Evolutionary conservation across 37 sponge, comb jelly and placozoan species (phyloP), one percentile per base, ranked within the genome.

Genomic region (Hexactinellida sp.): DNA sequence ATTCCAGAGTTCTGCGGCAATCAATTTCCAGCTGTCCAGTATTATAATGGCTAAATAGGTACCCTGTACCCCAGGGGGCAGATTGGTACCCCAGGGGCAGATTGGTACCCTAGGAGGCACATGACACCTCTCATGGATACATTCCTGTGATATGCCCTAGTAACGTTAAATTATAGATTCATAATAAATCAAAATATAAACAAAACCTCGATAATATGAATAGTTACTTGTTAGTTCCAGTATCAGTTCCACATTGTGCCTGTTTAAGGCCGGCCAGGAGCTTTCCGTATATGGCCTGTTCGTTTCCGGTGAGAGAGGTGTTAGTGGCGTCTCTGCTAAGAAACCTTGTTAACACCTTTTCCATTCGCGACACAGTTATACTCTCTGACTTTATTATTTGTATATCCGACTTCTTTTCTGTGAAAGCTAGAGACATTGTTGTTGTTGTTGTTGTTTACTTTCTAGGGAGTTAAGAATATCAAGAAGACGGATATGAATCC

Each of bases 401-500:
- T 5, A 63, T 63, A 25, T 10, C 21, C 3, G 76, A 63, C 13
- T 28, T 23, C 28, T 63, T 63, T 23, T n/a, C 76, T 63, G 76
- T 63, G 76, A 32, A 63, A 63, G 76, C 76, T 63, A 7, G 21
- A 21, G 76, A 63, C 76, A 63, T 63, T 19, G 16, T 47, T 63
- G 13, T 25, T 10, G 21, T 63, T 63, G 30, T 25, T 10, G 21
- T 63, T 63, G 34, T 88, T 85, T 24, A 16, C 24, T 87, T 0
- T 76, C 24, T 55, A 95, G 95, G 94, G 97, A 19, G 94, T 96
- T 1, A 54, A 90, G 38, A 92, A 83, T 35, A 85, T 96, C 32
- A 94, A 94, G 87, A 86, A 91, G 25, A 94, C 93, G 19, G 92
- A 92, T 21, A 87, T 96, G 36, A 90, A 85, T 54, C 91, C 96